Evolutionary conservation across 2,888 invertebrate genomes (phyloP).

Genomic region (Ophion ventricosus): DNA sequence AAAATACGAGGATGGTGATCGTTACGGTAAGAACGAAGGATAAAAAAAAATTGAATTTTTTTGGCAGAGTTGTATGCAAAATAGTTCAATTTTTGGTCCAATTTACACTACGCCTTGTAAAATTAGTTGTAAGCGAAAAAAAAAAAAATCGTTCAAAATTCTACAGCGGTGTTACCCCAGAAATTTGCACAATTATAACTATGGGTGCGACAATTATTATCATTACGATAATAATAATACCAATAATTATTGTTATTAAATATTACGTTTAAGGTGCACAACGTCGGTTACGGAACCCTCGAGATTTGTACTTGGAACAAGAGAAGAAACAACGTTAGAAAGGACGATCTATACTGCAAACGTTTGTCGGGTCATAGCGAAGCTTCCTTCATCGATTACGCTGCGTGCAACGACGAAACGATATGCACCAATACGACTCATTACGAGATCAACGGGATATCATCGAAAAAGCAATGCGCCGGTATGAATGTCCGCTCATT

Average conservation of each 20-base stretch:
- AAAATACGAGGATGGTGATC: slow-evolving; percentile 69
- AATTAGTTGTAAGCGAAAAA: no score
- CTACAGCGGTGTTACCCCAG: no score
- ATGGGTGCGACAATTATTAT: no score
- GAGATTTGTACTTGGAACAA: slow-evolving; percentile 75
- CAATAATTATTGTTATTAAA: background rate
- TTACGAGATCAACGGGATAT: slow-evolving; percentile 72
- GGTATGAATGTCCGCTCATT: slow-evolving; percentile 81
- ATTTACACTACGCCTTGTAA: no score
- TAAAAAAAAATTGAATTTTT: no score
- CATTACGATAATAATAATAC: background rate
- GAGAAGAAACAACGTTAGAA: slow-evolving; percentile 46
- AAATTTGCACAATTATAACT: no score
- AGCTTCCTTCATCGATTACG: slow-evolving; percentile 68
- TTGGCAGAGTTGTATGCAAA: no score
- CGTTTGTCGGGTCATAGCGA: slow-evolving; percentile 72
- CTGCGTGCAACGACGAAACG: slow-evolving; percentile 62
- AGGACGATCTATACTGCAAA: slow-evolving; percentile 67
- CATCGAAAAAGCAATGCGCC: slow-evolving; percentile 85
- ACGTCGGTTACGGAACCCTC: slow-evolving; percentile 75
- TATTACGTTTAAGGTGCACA: slow-evolving; percentile 69
- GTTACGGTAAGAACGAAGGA: slow-evolving; percentile 74
- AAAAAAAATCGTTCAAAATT: no score
- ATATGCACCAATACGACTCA: slow-evolving; percentile 70
- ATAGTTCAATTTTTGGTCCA: no score